Evolutionary conservation across 2,888 invertebrate genomes (phyloP).

Genomic region (Pardosa pseudoannulata): DNA sequence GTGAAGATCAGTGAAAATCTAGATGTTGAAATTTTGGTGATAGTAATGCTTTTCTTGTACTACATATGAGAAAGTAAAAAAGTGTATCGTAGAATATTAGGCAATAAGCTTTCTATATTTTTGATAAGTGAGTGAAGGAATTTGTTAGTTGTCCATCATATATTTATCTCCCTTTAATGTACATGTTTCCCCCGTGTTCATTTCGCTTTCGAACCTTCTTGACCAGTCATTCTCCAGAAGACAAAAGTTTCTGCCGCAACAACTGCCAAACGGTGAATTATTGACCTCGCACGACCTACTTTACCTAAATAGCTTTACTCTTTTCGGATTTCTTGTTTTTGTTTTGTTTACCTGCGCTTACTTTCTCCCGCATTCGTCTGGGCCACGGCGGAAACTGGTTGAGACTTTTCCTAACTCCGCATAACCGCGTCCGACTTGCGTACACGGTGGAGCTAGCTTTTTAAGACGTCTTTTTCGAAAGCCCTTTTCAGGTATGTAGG

Average conservation of each 20-base stretch:
- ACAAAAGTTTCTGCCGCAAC: background rate
- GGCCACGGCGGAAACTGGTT: constrained; percentile 11
- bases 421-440: background rate
- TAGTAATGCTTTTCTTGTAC: too few species aligned
- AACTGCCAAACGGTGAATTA: constrained; percentile 61
- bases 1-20: too few species aligned
- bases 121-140: too few species aligned
- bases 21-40: too few species aligned
- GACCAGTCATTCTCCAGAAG: background rate
- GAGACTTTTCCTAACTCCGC: background rate
- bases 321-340: constrained; percentile 22
- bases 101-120: too few species aligned
- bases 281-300: constrained; percentile 66
- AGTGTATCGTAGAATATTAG: too few species aligned
- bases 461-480: constrained; percentile 14
- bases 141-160: too few species aligned
- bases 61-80: too few species aligned
- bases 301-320: constrained; percentile 59
- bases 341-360: constrained; percentile 30
- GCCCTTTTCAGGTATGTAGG: constrained; percentile 68
- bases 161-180: too few species aligned
- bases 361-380: constrained; percentile 64
- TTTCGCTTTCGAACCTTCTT: background rate
- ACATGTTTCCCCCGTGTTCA: too few species aligned
- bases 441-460: background rate